These are phyloP conservation scores for Aphaenogaster ashmeadi DNA, from an alignment of 1,140 invertebrate genomes.

Conservation along the genomic window DNA sequence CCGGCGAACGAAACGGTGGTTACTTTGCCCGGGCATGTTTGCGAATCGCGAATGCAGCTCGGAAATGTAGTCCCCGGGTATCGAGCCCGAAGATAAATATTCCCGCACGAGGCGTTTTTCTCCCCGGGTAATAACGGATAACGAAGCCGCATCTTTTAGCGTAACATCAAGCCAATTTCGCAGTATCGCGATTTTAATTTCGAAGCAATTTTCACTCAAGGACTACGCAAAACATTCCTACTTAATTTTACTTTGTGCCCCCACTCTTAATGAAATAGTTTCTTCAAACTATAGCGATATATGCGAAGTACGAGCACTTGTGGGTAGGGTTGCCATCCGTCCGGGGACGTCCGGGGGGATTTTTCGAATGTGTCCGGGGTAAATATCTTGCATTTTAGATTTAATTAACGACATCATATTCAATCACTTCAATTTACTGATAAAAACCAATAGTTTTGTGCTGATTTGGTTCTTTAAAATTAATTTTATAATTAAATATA, in stretches of 20 bases:
- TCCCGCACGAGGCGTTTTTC: conserved; percentile 18
- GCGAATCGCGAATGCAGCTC: conserved; percentile 54
- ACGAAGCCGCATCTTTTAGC: not conserved
- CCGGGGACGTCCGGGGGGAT: no score
- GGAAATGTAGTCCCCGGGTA: conserved; percentile 44
- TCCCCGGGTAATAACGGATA: conserved; percentile 38
- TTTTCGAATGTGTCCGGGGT: no score
- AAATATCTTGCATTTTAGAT: no score
- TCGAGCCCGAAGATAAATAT: conserved; percentile 52
- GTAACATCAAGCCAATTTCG: not conserved
- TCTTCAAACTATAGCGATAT: not conserved
- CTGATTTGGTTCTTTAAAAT: no score
- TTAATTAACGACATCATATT: no score
- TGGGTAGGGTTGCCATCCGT: not conserved
- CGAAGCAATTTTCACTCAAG: conserved; percentile 9
- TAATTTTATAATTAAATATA: no score
- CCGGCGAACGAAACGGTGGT: conserved; percentile 60
- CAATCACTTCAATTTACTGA: no score
- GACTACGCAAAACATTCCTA: not conserved
- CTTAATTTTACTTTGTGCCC: not conserved
- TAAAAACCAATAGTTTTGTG: no score
- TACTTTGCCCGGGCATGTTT: conserved; percentile 65
- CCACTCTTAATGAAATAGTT: not conserved
- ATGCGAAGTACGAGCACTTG: not conserved
- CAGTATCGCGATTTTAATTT: not conserved